These are phyloP conservation scores for Megalops atlanticus DNA, from an alignment of 2,113 vertebrate species.

Conservation along the genomic window DNA sequence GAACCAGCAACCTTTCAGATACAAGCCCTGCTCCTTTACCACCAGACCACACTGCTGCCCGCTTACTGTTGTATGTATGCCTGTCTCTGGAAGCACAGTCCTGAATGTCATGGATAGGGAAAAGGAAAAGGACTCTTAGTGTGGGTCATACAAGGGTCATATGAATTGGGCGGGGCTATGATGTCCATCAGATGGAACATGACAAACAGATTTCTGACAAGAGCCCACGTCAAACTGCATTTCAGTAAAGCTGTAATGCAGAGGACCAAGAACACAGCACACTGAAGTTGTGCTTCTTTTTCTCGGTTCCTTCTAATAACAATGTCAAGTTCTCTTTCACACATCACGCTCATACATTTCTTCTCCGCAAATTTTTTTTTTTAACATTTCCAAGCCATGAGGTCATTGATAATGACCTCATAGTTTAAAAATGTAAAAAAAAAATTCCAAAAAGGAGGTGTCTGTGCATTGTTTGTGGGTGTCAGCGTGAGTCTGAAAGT, in stretches of 20 bases:
- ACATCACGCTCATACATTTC: neutral
- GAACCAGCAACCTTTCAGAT: too few species aligned
- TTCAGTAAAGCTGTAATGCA: neutral
- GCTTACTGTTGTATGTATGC: too few species aligned
- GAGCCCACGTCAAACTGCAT: neutral
- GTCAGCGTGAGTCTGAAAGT: neutral
- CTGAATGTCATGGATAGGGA: neutral
- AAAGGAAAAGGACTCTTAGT: neutral
- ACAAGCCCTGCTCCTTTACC: too few species aligned
- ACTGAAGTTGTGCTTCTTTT: too few species aligned
- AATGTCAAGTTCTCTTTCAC: neutral
- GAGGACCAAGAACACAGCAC: neutral
- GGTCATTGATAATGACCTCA: neutral
- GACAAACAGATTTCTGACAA: neutral
- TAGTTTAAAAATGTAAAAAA: neutral
- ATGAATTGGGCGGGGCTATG: neutral
- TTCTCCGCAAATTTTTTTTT: neutral
- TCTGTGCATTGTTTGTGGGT: neutral
- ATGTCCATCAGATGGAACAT: too few species aligned
- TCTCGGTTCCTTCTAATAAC: too few species aligned
- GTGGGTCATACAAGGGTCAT: neutral
- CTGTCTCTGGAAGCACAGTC: neutral
- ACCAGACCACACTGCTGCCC: too few species aligned
- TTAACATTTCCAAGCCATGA: neutral
- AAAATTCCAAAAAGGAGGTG: neutral